A percentile compares a stretch with the other conserved stretches of the same genome.
Evolutionary conservation across 2,797 vertebrate genomes (phyloP).

Genomic region (Amniataba percoides): DNA sequence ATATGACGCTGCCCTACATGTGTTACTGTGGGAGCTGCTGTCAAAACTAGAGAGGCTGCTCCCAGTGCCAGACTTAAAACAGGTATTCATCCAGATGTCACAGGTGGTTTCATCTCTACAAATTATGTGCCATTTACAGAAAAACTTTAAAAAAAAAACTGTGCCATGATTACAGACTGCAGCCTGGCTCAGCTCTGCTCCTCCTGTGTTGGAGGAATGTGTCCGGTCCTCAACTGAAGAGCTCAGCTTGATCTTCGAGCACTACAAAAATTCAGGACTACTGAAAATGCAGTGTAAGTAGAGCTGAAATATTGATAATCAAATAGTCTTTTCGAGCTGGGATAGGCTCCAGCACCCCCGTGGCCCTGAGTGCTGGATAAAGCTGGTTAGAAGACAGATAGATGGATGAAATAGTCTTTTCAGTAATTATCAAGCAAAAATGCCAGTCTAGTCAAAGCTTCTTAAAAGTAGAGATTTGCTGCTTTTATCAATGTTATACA

Average conservation of each 20-base stretch:
- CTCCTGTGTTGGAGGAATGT: constrained; percentile 73
- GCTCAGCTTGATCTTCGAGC: constrained; percentile 68
- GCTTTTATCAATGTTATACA: not conserved
- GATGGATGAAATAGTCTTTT: too few relatives aligned
- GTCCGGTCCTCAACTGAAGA: constrained; percentile 71
- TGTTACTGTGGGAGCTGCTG: constrained; percentile 88
- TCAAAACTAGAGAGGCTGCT: constrained; percentile 86
- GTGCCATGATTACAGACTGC: constrained; percentile 72
- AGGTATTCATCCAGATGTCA: constrained; percentile 78
- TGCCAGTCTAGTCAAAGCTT: not conserved
- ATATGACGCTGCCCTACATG: constrained; percentile 85
- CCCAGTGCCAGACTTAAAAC: constrained; percentile 80
- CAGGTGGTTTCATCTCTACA: not conserved
- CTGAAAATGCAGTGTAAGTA: constrained; percentile 74
- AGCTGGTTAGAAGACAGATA: too few relatives aligned
- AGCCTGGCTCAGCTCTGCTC: constrained; percentile 78
- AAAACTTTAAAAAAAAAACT: not conserved
- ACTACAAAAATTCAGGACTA: constrained; percentile 69
- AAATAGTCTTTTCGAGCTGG: too few relatives aligned
- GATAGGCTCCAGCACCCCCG: too few relatives aligned
- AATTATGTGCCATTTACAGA: not conserved
- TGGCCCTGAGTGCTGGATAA: too few relatives aligned
- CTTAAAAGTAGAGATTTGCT: not conserved
- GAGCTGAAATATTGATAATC: not conserved
- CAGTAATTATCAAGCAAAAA: not conserved